Evolutionary conservation across 1,140 invertebrate species (phyloP).

Genomic region (Proctacanthus coquilletti): DNA sequence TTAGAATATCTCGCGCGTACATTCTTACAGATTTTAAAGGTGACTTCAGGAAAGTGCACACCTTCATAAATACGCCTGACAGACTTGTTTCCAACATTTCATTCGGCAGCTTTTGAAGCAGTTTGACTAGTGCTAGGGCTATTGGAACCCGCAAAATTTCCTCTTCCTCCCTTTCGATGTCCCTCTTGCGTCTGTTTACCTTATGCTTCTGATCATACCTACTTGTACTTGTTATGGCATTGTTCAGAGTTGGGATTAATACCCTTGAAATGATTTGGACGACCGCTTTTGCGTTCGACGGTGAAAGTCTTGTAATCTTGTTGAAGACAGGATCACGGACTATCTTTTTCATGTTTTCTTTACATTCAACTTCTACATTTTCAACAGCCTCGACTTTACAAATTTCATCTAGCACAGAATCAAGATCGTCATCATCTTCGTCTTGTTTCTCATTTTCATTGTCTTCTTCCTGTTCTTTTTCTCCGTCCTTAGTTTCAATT

Average conservation of each 20-base stretch:
- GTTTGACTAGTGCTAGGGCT: constrained; percentile 79
- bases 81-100: constrained; percentile 58
- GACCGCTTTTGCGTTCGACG: constrained; percentile 53
- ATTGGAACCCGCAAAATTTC: constrained; percentile 83
- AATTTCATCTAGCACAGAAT: constrained; percentile 14
- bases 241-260: constrained; percentile 36
- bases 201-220: constrained; percentile 69
- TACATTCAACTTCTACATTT: constrained; percentile 21
- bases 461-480: constrained; percentile 15
- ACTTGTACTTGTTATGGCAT: constrained; percentile 52
- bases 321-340: too few species aligned
- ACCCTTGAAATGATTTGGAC: constrained; percentile 44
- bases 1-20: constrained; percentile 68
- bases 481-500: constrained; percentile 13
- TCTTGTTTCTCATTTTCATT: constrained; percentile 19
- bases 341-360: constrained; percentile 15
- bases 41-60: constrained; percentile 79
- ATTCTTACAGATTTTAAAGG: constrained; percentile 76
- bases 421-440: constrained; percentile 17
- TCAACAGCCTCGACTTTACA: constrained; percentile 16
- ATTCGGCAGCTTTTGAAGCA: constrained; percentile 75
- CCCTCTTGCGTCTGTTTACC: constrained; percentile 48
- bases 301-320: constrained; percentile 33
- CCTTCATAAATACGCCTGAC: constrained; percentile 71
- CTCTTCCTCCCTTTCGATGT: constrained; percentile 59